phyloP scores from a whole-genome alignment of 2,888 invertebrate genomes.

The Leptinotarsa rubiginosa region DNA sequence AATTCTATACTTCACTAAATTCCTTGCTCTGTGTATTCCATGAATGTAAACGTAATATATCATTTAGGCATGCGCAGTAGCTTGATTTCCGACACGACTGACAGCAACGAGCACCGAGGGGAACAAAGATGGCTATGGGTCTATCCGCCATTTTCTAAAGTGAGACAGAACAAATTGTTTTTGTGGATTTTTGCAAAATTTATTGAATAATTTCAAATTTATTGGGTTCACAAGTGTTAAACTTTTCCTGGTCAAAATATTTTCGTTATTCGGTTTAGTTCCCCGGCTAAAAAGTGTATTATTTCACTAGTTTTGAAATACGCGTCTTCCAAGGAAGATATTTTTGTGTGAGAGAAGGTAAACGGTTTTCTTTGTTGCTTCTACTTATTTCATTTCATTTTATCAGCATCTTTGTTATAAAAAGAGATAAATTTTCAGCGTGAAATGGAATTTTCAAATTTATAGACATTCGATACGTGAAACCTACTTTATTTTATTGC shows the following conservation, averaged over 20 bases:
- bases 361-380: constrained; percentile 67
- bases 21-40: constrained; percentile 26
- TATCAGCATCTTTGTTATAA: constrained; percentile 67
- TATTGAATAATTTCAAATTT: constrained; percentile 43
- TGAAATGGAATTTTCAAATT: constrained; percentile 58
- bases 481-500: constrained; percentile 1
- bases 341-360: constrained; percentile 61
- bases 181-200: constrained; percentile 58
- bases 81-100: constrained; percentile 16
- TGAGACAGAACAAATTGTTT: constrained; percentile 67
- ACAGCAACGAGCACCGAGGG: constrained; percentile 50
- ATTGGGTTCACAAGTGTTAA: constrained; percentile 36
- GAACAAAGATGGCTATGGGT: constrained; percentile 67
- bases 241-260: constrained; percentile 24
- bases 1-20: neutral
- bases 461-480: constrained; percentile 7
- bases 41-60: constrained; percentile 28
- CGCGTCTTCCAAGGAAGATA: constrained; percentile 54
- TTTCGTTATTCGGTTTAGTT: neutral
- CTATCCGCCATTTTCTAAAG: constrained; percentile 68
- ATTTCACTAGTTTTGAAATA: constrained; percentile 45
- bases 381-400: constrained; percentile 67
- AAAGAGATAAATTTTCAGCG: constrained; percentile 66
- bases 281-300: constrained; percentile 44
- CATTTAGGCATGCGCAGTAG: constrained; percentile 39